Evolutionary conservation across 2,888 invertebrate species (phyloP), one percentile per base, ranked within the genome.

Genomic region (Torymus tubicola): DNA sequence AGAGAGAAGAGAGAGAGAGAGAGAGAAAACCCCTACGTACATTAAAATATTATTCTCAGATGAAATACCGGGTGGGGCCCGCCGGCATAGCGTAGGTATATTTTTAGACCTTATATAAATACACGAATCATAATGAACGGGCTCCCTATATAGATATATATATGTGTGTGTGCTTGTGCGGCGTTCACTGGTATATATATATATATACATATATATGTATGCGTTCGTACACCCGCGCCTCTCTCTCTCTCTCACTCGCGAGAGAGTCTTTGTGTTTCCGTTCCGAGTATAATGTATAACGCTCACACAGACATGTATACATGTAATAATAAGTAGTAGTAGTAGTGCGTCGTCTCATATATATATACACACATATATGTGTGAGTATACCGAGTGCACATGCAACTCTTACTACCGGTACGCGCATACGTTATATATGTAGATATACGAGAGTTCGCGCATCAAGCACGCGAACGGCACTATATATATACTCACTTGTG

Each of bases 81-180:
- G 90, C 87, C 88, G 86, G 88, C 89, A 88, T 83, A 85, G 86
- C 87, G 84, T 77, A 81, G 83, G 84, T 88, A 89, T 90, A 90
- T 90, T 90, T 90, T 90, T 90, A 90, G 90, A 90, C 89, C 90
- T 90, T 90, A 90, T 90, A 90, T 90, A 90, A 90, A 90, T 90
- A 90, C 89, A 90, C 90, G 90, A 90, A 90, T 90, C 90, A 90
- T 90, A 90, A 90, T 90, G 90, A 90, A 90, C 87, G 89, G 87
- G 86, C 87, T 87, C 85, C 84, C 63, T 71, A 16, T 31, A 31
- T 31, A 31, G 3, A 24, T 24, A 3, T 24, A 24, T 52, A 64
- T 72, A 68, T 74, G 74, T 72, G 81, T 70, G 81, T 69, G 82
- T 78, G 83, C 78, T 31, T 31, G 31, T 8, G n/a, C n/a, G n/a